Conservation (phyloP, 2,888 invertebrate species). For the Pedicia rivosa region DNA sequence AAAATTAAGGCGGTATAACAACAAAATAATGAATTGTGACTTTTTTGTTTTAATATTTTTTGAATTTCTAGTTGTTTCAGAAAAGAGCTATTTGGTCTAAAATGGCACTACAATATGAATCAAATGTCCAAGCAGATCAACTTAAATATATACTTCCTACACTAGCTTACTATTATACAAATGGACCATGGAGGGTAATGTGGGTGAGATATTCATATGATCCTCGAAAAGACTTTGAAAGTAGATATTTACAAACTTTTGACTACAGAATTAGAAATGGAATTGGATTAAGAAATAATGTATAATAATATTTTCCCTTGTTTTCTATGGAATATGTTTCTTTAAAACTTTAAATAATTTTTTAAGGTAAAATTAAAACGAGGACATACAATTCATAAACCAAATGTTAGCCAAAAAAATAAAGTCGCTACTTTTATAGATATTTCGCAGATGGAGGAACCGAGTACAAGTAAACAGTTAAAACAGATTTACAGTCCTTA, state of each 20-base stretch:
- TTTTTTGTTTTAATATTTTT: neutral
- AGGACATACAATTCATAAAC: neutral
- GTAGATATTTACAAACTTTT: slow-evolving; percentile 75
- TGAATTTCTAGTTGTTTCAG: slow-evolving; percentile 50
- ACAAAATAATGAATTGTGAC: neutral
- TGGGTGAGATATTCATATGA: slow-evolving; percentile 89
- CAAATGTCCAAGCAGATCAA: slow-evolving; percentile 41
- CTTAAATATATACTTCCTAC: slow-evolving; percentile 67
- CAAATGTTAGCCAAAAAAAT: slow-evolving; percentile 4
- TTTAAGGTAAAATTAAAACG: slow-evolving; percentile 9
- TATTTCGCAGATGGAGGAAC: slow-evolving; percentile 4
- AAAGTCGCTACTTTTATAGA: neutral
- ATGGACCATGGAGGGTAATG: slow-evolving; percentile 84
- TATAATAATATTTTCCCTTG: slow-evolving; percentile 9
- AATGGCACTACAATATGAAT: slow-evolving; percentile 50
- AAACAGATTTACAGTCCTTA: slow-evolving; percentile 29
- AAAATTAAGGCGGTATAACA: slow-evolving; percentile 22
- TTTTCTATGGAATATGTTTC: no score
- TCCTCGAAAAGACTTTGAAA: slow-evolving; percentile 60
- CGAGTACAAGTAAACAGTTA: slow-evolving; percentile 15
- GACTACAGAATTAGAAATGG: slow-evolving; percentile 50
- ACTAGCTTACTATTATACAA: slow-evolving; percentile 68
- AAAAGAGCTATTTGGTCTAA: slow-evolving; percentile 83
- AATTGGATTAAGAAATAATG: slow-evolving; percentile 25
- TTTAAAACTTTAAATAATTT: neutral